Conservation (phyloP, 2,888 invertebrate species). For the Ptychoptera albimana region DNA sequence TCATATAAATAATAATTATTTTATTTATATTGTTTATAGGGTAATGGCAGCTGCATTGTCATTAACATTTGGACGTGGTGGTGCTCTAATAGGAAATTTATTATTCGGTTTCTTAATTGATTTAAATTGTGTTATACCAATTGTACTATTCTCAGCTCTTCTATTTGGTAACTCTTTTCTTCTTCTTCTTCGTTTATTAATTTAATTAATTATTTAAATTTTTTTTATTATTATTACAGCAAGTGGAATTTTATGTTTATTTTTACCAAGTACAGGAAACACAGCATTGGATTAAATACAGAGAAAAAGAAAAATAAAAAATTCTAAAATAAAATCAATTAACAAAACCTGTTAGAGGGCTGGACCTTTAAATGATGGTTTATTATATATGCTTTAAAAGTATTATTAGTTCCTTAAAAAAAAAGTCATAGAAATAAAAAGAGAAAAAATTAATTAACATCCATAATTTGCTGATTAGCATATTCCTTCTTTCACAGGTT, state of each 20-base stretch:
- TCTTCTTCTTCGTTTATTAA: neutral
- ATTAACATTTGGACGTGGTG: constrained; percentile 60
- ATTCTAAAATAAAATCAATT: too few relatives aligned
- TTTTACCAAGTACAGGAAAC: constrained; percentile 59
- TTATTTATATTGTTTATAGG: constrained; percentile 30
- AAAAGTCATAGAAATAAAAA: too few relatives aligned
- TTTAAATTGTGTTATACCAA: constrained; percentile 59
- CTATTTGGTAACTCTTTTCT: constrained; percentile 45
- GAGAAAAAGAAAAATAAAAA: too few relatives aligned
- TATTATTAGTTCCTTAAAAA: too few relatives aligned
- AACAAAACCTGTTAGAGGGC: too few relatives aligned
- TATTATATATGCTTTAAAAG: too few relatives aligned
- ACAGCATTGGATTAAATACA: constrained; percentile 45
- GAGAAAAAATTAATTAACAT: too few relatives aligned
- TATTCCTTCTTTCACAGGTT: too few relatives aligned
- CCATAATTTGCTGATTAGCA: too few relatives aligned
- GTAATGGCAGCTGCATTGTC: constrained; percentile 72
- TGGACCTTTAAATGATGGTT: too few relatives aligned
- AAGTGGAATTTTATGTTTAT: constrained; percentile 55
- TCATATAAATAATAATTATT: constrained; percentile 3
- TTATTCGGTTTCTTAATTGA: constrained; percentile 66
- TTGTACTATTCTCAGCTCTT: constrained; percentile 55
- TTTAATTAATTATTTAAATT: constrained; percentile 3
- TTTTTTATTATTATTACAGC: constrained; percentile 35
- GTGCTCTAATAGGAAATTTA: constrained; percentile 59